A percentile compares a stretch with the other conserved stretches of the same genome.
These are phyloP conservation scores for Drosophila fungiperda DNA, from an alignment of 2,888 invertebrate genomes.

Conservation along the genomic window DNA sequence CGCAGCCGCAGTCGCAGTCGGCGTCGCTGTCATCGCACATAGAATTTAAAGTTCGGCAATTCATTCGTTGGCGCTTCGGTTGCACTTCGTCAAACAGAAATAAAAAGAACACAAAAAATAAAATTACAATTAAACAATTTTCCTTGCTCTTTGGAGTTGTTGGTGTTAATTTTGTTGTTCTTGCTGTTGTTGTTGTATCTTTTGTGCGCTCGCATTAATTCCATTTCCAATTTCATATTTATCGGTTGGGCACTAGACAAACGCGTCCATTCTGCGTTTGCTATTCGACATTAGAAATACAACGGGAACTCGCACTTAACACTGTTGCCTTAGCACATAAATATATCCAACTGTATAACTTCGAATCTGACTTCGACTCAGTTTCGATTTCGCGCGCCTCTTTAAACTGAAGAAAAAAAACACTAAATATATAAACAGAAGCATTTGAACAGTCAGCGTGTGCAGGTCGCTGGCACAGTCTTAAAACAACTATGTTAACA, in stretches of 20 bases:
- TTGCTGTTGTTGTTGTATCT: constrained; percentile 29
- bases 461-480: constrained; percentile 27
- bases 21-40: constrained; percentile 2
- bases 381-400: constrained; percentile 48
- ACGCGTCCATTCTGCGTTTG: constrained; percentile 78
- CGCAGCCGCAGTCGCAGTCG: background rate
- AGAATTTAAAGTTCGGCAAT: constrained; percentile 56
- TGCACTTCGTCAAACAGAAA: constrained; percentile 45
- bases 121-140: constrained; percentile 64
- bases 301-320: constrained; percentile 17
- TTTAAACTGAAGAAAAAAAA: constrained; percentile 27
- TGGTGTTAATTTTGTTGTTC: constrained; percentile 13
- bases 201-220: constrained; percentile 49
- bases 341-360: background rate
- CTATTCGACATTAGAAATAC: constrained; percentile 57
- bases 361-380: constrained; percentile 9
- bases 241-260: constrained; percentile 74
- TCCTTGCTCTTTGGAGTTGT: constrained; percentile 41
- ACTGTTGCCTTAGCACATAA: background rate
- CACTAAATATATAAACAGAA: constrained; percentile 40
- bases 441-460: constrained; percentile 55
- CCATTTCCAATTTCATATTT: constrained; percentile 77
- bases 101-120: constrained; percentile 12
- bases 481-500: constrained; percentile 19
- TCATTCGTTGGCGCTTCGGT: constrained; percentile 48